A percentile compares a stretch with the other conserved stretches of the same genome.
These are phyloP conservation scores for Palythoa heliodiscus DNA, from an alignment of 92 coral and sea anemone genomes.

Conservation along the genomic window DNA sequence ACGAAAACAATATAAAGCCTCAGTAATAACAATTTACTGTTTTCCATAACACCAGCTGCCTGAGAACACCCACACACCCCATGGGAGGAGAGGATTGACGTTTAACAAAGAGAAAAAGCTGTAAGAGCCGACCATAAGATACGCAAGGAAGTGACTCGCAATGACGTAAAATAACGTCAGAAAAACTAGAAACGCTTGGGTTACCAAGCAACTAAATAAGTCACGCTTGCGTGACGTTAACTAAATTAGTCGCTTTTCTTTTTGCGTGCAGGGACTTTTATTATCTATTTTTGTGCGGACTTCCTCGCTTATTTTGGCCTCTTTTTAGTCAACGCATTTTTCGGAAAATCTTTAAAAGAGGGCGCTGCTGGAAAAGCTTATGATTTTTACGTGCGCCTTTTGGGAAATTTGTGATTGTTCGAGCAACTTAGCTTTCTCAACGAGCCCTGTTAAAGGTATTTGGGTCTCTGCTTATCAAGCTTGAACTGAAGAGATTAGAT, in stretches of 20 bases:
- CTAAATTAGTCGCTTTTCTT: conserved; percentile 19
- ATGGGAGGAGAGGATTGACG: conserved; percentile 20
- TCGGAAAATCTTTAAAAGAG: background rate
- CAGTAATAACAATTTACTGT: conserved; percentile 17
- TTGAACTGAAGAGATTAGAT: background rate
- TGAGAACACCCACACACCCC: conserved; percentile 32
- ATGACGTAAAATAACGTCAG: conserved; percentile 18
- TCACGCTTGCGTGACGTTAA: conserved; percentile 44
- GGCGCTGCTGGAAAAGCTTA: background rate
- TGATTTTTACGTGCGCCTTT: background rate
- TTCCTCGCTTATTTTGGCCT: background rate
- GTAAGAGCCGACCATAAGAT: conserved; percentile 6
- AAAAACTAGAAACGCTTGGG: conserved; percentile 10
- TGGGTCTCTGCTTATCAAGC: background rate
- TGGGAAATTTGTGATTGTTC: background rate
- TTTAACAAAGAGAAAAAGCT: conserved; percentile 8
- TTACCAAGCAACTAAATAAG: conserved; percentile 20
- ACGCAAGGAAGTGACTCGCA: conserved; percentile 34
- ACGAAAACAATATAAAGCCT: background rate
- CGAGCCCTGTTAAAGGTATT: background rate
- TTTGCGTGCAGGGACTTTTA: conserved; percentile 27
- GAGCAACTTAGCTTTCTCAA: background rate
- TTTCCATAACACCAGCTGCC: conserved; percentile 25
- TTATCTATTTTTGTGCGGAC: conserved; percentile 17
- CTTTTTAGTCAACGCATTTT: background rate